Evolutionary conservation across 2,888 invertebrate genomes (phyloP), one percentile per base, ranked within the genome.

Genomic region (Ctena decussata): DNA sequence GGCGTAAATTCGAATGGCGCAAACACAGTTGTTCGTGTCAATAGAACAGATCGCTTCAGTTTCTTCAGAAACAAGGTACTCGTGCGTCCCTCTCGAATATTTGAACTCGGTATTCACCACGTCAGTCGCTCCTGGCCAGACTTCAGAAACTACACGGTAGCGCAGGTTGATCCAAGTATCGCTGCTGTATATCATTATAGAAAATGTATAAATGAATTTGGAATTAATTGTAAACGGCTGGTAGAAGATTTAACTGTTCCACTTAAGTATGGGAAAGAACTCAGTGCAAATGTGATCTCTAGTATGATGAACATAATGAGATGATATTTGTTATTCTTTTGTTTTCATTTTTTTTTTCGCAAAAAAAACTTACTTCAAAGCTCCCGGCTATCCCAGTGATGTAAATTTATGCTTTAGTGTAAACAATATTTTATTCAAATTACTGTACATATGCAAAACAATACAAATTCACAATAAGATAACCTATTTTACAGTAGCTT

Each of bases 71-170:
- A 95, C 18, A 96, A 96, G 84, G 94, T 96, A 70, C 92, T 96
- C 73, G 93, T 95, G 5, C 90, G 92, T 46, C 96, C 96, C 5
- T 90, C 92, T 53, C 91, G 93, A 79, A 92, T 96, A 24, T 96
- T 95, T 88, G 96, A 96, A 84, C 94, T 95, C 85, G 96, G 96
- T 0, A 96, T 96, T 70, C 96, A 96, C 84, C 96, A 96, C 89
- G 94, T 96, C 37, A 95, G 95, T 84, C 80, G 84, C 39, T 57
- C 89, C 3, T 87, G 87, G 81, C 86, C 82, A 24, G 85, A 94
- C 91, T 90, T 94, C 72, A 94, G 94, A 53, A 93, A 94, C 30
- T 93, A 93, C 77, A 80, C 85, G 18, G 89, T 93, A 0, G 44
- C 75, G 18, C 86, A 87, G 15, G 91, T 93, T 8, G 82, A 90